A percentile compares a stretch with the other conserved stretches of the same genome.
Evolutionary conservation across 2,888 invertebrate species (phyloP).

Genomic region (Sipha maydis): DNA sequence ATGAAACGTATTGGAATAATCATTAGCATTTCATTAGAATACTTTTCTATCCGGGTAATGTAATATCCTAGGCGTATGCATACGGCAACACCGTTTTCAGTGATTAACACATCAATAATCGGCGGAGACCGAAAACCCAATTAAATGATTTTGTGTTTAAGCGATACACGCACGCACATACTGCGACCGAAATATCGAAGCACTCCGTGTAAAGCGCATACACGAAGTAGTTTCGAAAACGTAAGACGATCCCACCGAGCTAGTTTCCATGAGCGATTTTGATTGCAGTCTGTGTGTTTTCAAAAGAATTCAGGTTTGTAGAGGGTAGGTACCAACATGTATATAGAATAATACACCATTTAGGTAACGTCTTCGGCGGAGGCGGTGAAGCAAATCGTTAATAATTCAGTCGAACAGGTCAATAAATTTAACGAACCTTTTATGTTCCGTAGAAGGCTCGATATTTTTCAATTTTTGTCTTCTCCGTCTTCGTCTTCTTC

Average conservation of each 20-base stretch:
- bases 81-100: neutral
- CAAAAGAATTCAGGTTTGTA: constrained; percentile 24
- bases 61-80: too few relatives aligned
- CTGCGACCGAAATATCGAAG: neutral
- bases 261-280: neutral
- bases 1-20: too few relatives aligned
- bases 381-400: constrained; percentile 36
- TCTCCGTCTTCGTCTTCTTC: neutral
- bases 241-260: neutral
- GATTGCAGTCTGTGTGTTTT: constrained; percentile 26
- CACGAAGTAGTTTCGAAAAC: neutral
- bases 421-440: constrained; percentile 54
- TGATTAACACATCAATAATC: neutral
- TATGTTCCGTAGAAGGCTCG: constrained; percentile 6
- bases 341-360: constrained; percentile 24
- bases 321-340: neutral
- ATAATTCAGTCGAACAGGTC: constrained; percentile 50
- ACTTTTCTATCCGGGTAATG: neutral
- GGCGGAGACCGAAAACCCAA: neutral
- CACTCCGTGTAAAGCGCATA: neutral
- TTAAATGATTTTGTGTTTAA: constrained; percentile 3
- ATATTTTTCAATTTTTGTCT: neutral
- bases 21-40: neutral
- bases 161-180: neutral
- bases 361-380: constrained; percentile 8